Conservation (phyloP, 2,113 vertebrate genomes). For the Salvelinus namaycush region DNA sequence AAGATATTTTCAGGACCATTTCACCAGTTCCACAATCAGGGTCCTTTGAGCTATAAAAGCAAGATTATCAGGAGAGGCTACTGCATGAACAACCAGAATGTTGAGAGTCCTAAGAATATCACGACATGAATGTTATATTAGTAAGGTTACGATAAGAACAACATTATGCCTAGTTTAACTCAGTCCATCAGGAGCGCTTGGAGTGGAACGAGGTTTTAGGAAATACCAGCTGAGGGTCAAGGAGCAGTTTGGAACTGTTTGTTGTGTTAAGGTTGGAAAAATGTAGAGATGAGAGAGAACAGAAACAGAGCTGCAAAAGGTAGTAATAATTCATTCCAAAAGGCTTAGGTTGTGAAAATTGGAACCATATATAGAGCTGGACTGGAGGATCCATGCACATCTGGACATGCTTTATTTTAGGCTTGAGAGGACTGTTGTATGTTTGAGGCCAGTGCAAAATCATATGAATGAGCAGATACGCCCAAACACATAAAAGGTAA, state of each 20-base stretch:
- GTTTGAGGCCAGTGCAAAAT: slow-evolving; percentile 20
- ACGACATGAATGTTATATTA: not conserved
- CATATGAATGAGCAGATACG: slow-evolving; percentile 7
- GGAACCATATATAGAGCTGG: not conserved
- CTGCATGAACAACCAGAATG: too few species aligned
- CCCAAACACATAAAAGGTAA: slow-evolving; percentile 1
- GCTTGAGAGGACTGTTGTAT: not conserved
- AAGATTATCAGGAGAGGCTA: too few species aligned
- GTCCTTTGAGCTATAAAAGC: too few species aligned
- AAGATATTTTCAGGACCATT: too few species aligned
- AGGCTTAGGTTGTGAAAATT: not conserved
- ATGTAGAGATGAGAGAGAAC: not conserved
- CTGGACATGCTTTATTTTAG: slow-evolving; percentile 3
- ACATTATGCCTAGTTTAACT: not conserved
- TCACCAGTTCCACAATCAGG: too few species aligned
- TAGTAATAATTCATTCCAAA: not conserved
- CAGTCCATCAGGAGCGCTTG: not conserved
- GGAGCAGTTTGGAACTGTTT: not conserved
- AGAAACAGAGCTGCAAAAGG: not conserved
- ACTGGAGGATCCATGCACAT: not conserved
- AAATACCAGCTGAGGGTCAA: not conserved
- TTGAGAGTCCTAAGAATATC: too few species aligned
- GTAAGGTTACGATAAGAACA: not conserved
- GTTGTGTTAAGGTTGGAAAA: not conserved
- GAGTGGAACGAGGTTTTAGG: not conserved